Conservation (phyloP, 2,113 vertebrate genomes). For the Alouatta palliata region DNA sequence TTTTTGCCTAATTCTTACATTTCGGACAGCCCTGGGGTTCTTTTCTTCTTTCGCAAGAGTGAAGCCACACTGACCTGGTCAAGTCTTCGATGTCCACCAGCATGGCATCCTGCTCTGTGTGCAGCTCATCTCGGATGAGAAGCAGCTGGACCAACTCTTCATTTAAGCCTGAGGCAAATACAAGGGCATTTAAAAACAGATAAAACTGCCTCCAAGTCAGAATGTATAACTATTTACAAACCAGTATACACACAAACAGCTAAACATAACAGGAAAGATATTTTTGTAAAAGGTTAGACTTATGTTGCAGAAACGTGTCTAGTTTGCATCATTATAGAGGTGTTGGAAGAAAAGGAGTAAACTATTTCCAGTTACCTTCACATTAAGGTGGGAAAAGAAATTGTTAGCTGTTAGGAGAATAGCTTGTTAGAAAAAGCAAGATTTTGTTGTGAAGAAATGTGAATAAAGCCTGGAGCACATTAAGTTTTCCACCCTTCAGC, state of each 20-base stretch:
- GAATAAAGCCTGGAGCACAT: background rate
- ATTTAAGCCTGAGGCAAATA: slow-evolving; percentile 90
- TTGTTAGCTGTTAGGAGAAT: background rate
- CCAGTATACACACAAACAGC: background rate
- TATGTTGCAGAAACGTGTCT: background rate
- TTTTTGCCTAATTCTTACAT: background rate
- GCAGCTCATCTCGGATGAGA: slow-evolving; percentile 96
- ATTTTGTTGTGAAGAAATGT: background rate
- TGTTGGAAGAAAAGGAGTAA: background rate
- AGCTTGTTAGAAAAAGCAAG: background rate
- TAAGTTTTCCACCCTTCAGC: background rate
- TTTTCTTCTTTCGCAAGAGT: background rate
- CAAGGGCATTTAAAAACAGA: background rate
- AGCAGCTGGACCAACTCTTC: slow-evolving; percentile 99
- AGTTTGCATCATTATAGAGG: background rate
- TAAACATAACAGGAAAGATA: background rate
- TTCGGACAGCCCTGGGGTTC: background rate
- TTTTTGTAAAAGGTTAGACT: background rate
- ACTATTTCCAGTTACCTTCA: background rate
- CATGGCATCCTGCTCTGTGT: slow-evolving; percentile 99
- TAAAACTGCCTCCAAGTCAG: background rate
- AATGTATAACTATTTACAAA: background rate
- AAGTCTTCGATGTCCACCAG: slow-evolving; percentile 99
- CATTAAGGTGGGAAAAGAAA: background rate
- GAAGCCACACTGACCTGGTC: slow-evolving; percentile 89